Evolutionary conservation across 2,888 invertebrate species (phyloP).

Genomic region (Taenaris catops): DNA sequence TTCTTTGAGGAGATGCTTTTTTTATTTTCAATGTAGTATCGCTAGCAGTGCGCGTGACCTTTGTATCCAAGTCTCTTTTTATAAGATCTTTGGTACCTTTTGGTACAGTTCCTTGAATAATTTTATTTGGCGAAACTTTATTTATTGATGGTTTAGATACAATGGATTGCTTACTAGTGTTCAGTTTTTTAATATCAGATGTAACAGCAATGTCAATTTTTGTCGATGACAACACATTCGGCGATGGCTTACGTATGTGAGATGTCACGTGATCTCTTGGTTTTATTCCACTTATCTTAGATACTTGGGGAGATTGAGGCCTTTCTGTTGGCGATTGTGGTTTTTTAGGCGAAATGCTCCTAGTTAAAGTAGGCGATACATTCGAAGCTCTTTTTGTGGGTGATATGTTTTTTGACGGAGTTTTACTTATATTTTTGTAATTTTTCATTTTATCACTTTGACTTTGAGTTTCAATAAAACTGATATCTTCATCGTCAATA

Average conservation of each 20-base stretch:
- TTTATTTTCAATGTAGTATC: conserved; percentile 77
- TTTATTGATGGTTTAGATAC: conserved; percentile 37
- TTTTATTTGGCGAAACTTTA: conserved; percentile 37
- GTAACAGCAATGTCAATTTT: conserved; percentile 45
- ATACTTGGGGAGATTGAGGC: conserved; percentile 56
- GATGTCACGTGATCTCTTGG: conserved; percentile 46
- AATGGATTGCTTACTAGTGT: conserved; percentile 43
- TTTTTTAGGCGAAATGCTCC: conserved; percentile 64
- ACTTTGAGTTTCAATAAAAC: conserved; percentile 29
- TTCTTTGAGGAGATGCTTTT: conserved; percentile 58
- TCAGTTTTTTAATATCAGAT: conserved; percentile 46
- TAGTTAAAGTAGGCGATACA: conserved; percentile 38
- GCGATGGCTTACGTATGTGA: conserved; percentile 45
- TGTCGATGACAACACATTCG: conserved; percentile 35
- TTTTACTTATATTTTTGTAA: conserved; percentile 38
- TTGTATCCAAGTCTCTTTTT: conserved; percentile 57
- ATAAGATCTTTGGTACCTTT: conserved; percentile 53
- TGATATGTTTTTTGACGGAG: conserved; percentile 48
- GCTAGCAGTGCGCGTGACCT: conserved; percentile 77
- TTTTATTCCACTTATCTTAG: conserved; percentile 47
- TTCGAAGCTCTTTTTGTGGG: conserved; percentile 50
- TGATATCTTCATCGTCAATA: conserved; percentile 17
- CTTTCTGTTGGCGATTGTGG: conserved; percentile 40
- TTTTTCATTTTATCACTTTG: conserved; percentile 35
- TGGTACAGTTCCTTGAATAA: conserved; percentile 35